Evolutionary conservation across 2,797 vertebrate genomes (phyloP), one percentile per base, ranked within the genome.

Genomic region (Sarcoramphus papa): DNA sequence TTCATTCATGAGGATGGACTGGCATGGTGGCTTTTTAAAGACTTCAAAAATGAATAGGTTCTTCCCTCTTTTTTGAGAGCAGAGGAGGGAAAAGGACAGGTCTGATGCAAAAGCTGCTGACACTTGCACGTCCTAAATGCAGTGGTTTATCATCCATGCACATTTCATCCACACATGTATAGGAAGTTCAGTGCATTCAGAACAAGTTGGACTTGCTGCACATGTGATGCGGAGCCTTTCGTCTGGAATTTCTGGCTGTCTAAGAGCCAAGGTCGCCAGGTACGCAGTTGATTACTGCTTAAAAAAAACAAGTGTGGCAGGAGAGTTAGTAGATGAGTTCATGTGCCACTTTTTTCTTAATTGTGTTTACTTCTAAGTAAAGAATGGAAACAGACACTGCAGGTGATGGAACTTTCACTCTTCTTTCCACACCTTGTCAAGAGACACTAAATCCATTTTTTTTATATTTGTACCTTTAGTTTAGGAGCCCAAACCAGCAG

Each of bases 171-270:
- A 88, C 19, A 64, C n/a, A 88, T 41, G 45, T 48, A 80, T 7
- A 67, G 51, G 70, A 79, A 89, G 63, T 27, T 92, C 60, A 77
- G 6, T 47, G 91, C 64, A 50, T 47, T 77, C 41, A 85, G 53
- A 94, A 83, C 91, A 68, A 92, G 92, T 7, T 68, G 72, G 82
- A 96, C 89, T 80, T 50, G 95, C 68, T 93, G 50, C 40, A 85
- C 37, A 60, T 10, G 53, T 25, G 74, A 53, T 12, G 19, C 3
- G 3, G 45, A 88, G 85, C 40, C 68, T 94, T 70, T 73, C 1
- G 2, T 57, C 91, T 62, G 78, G 89, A 96, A 93, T 60, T 95
- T 80, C 91, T 77, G 84, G 72, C 83, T 53, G 68, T 30, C 75
- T 45, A 76, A 73, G 24, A 67, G 78, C 17, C 60, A 64, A 62